A percentile compares a stretch with the other conserved stretches of the same genome.
phyloP scores from a whole-genome alignment of 2,888 invertebrate species.

The Antheraea assamensis region DNA sequence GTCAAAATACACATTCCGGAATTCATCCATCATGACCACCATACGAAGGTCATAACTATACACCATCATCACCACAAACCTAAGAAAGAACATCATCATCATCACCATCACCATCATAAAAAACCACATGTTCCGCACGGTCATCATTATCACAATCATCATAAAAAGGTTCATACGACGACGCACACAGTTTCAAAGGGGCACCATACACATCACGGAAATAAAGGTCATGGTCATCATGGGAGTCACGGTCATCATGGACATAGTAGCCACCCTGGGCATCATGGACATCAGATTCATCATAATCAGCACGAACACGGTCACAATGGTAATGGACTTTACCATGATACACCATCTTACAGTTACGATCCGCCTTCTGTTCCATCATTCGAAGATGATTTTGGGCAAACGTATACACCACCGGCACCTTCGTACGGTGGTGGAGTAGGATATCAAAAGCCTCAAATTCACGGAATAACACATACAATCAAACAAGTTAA shows the following conservation, averaged over 20 bases:
- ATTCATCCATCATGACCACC: constrained; percentile 82
- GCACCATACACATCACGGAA: constrained; percentile 44
- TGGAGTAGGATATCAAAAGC: constrained; percentile 43
- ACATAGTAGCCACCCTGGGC: constrained; percentile 38
- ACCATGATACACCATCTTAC: constrained; percentile 53
- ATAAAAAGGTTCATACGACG: constrained; percentile 62
- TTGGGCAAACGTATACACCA: constrained; percentile 50
- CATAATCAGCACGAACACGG: constrained; percentile 39
- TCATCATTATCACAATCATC: constrained; percentile 59
- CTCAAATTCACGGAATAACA: constrained; percentile 48
- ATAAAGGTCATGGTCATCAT: constrained; percentile 36
- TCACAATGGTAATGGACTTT: constrained; percentile 49
- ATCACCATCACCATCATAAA: constrained; percentile 60
- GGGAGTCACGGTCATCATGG: constrained; percentile 39
- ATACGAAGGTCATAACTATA: constrained; percentile 83
- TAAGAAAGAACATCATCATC: constrained; percentile 72
- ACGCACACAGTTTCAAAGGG: constrained; percentile 57
- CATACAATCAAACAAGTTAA: constrained; percentile 75
- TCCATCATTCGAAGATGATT: constrained; percentile 59
- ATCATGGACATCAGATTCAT: constrained; percentile 39
- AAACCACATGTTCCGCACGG: constrained; percentile 54
- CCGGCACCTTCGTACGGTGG: constrained; percentile 49
- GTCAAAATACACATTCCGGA: constrained; percentile 83
- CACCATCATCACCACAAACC: constrained; percentile 79
- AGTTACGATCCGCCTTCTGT: constrained; percentile 50